These are phyloP conservation scores for Autographa gamma DNA, from an alignment of 2,888 invertebrate genomes.

Conservation along the genomic window DNA sequence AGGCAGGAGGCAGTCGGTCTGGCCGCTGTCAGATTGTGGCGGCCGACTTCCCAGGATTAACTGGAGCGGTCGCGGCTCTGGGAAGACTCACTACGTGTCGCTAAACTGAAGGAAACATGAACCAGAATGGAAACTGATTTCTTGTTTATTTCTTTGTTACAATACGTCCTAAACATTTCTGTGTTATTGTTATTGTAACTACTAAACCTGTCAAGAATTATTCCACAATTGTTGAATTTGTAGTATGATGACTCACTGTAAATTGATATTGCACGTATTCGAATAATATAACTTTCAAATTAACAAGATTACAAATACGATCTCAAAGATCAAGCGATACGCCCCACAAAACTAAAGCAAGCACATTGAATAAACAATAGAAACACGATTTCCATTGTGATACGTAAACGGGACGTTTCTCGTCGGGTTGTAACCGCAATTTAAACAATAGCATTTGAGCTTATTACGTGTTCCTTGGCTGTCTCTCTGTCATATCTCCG, in stretches of 20 bases:
- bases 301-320: constrained; percentile 39
- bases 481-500: constrained; percentile 55
- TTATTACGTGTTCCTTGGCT: constrained; percentile 66
- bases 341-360: constrained; percentile 39
- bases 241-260: neutral
- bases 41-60: constrained; percentile 75
- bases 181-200: too few species aligned
- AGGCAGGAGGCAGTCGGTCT: constrained; percentile 57
- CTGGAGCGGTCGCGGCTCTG: constrained; percentile 65
- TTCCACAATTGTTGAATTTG: neutral
- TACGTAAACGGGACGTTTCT: constrained; percentile 49
- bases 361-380: constrained; percentile 48
- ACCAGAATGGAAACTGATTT: constrained; percentile 22
- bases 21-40: constrained; percentile 80
- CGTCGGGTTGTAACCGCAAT: constrained; percentile 59
- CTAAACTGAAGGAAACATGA: constrained; percentile 15
- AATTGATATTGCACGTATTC: constrained; percentile 1
- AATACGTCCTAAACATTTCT: too few species aligned
- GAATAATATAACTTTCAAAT: constrained; percentile 5
- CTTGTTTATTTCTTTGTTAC: neutral
- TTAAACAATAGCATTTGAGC: constrained; percentile 73
- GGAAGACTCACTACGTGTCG: constrained; percentile 63
- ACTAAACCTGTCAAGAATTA: too few species aligned
- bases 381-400: constrained; percentile 53
- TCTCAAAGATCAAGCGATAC: constrained; percentile 28